Percentiles rank a stretch among this genome's conserved stretches.
Evolutionary conservation across 1,140 invertebrate species (phyloP).

Genomic region (Drosophila pseudoobscura): DNA sequence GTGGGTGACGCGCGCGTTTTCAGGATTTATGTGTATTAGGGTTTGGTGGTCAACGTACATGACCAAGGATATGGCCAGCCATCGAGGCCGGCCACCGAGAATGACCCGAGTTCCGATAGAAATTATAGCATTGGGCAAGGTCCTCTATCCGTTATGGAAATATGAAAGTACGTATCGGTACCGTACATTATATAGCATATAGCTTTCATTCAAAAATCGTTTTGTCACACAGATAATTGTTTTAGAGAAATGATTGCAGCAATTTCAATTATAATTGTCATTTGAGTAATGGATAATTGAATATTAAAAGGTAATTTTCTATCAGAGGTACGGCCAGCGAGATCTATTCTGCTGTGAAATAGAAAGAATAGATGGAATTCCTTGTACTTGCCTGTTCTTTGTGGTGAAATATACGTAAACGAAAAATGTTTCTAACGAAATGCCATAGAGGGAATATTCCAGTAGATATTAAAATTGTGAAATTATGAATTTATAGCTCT

Average conservation of each 20-base stretch:
- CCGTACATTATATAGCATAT: conserved; percentile 3
- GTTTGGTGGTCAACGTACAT: conserved; percentile 75
- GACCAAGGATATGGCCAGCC: conserved; percentile 65
- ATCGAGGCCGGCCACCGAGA: conserved; percentile 18
- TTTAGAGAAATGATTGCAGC: conserved; percentile 28
- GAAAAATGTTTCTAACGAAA: too few relatives aligned
- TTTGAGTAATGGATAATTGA: conserved; percentile 19
- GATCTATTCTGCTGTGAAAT: background rate
- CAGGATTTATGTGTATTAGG: conserved; percentile 31
- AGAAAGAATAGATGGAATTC: too few relatives aligned
- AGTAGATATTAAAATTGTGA: too few relatives aligned
- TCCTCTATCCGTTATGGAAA: conserved; percentile 9
- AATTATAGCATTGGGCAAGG: conserved; percentile 66
- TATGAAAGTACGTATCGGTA: background rate
- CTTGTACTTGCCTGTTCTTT: too few relatives aligned
- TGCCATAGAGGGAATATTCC: too few relatives aligned
- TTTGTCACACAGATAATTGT: conserved; percentile 25
- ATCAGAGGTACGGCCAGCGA: background rate
- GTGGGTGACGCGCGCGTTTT: conserved; percentile 33
- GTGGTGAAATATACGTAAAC: too few relatives aligned
- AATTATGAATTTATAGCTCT: too few relatives aligned
- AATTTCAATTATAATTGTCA: conserved; percentile 40
- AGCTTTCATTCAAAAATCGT: conserved; percentile 7
- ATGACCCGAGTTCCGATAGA: conserved; percentile 37
- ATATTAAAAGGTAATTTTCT: conserved; percentile 15